These are phyloP conservation scores for Pseudanteris insignis DNA, from an alignment of 2,888 invertebrate genomes.

Conservation along the genomic window DNA sequence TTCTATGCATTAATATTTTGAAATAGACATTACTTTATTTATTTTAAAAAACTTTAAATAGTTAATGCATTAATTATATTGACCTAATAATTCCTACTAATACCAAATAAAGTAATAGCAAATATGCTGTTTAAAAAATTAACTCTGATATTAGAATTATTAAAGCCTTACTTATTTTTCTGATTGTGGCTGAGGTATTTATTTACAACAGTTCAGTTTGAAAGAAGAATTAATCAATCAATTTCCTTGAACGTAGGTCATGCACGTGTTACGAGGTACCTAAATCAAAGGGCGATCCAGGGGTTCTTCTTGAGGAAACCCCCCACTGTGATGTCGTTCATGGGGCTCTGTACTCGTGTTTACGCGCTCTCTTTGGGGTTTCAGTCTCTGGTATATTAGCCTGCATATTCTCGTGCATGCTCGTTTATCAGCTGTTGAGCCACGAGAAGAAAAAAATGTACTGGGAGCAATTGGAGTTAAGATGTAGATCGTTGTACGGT, in stretches of 20 bases:
- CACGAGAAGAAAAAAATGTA: slow-evolving; percentile 95
- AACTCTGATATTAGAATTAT: too few relatives aligned
- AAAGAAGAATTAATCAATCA: slow-evolving; percentile 4
- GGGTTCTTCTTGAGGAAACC: slow-evolving; percentile 83
- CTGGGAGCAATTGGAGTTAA: slow-evolving; percentile 89
- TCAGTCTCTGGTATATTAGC: slow-evolving; percentile 90
- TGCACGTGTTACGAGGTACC: slow-evolving; percentile 67
- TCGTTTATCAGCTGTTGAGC: slow-evolving; percentile 87
- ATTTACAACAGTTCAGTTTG: too few relatives aligned
- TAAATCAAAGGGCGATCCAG: slow-evolving; percentile 56
- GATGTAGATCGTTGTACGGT: slow-evolving; percentile 80
- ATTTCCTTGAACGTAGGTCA: slow-evolving; percentile 58
- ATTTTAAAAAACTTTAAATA: too few relatives aligned
- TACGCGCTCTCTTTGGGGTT: slow-evolving; percentile 89
- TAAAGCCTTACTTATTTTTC: too few relatives aligned
- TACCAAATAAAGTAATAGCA: too few relatives aligned
- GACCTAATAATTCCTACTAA: too few relatives aligned
- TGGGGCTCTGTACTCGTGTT: slow-evolving; percentile 86
- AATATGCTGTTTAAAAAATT: too few relatives aligned
- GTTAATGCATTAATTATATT: too few relatives aligned
- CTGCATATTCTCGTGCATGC: slow-evolving; percentile 92
- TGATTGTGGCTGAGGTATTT: too few relatives aligned
- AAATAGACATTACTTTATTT: too few relatives aligned
- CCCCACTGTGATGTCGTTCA: slow-evolving; percentile 91
- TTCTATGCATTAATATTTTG: too few relatives aligned